Evolutionary conservation across 2,888 invertebrate genomes (phyloP).

Genomic region (Mycogona germanica): DNA sequence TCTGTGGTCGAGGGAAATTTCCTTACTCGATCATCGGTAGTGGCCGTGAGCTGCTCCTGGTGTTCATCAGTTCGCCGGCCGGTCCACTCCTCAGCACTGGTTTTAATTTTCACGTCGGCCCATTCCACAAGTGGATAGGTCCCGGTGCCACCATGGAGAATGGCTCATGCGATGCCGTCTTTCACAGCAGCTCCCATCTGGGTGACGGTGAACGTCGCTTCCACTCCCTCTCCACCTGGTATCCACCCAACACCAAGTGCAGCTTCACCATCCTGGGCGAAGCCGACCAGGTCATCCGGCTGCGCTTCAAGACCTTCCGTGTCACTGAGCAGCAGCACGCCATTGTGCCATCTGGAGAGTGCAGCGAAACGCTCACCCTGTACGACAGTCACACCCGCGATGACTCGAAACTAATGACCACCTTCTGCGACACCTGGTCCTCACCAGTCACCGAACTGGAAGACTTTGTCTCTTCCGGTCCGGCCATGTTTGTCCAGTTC

Average conservation of each 20-base stretch:
- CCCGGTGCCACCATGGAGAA: conserved; percentile 18
- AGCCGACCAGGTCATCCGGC: conserved; percentile 70
- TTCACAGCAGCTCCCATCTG: conserved; percentile 15
- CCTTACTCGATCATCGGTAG: conserved; percentile 90
- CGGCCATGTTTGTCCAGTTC: conserved; percentile 63
- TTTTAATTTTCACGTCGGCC: conserved; percentile 87
- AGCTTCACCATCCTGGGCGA: conserved; percentile 80
- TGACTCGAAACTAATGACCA: conserved; percentile 80
- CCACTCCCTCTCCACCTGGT: conserved; percentile 85
- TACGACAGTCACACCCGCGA: conserved; percentile 81
- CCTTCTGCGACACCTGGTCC: conserved; percentile 88
- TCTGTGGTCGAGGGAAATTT: conserved; percentile 71
- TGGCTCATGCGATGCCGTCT: conserved; percentile 19
- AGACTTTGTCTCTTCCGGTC: conserved; percentile 79
- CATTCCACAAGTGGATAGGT: conserved; percentile 16
- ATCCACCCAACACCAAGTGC: conserved; percentile 83
- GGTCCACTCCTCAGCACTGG: conserved; percentile 74
- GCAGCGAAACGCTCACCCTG: conserved; percentile 76
- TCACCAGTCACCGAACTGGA: conserved; percentile 57
- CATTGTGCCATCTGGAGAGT: conserved; percentile 73
- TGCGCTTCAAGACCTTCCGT: conserved; percentile 83
- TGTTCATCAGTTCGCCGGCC: conserved; percentile 29
- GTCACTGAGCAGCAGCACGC: conserved; percentile 78
- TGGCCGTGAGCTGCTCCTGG: conserved; percentile 39
- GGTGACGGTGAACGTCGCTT: conserved; percentile 37